phyloP scores from a whole-genome alignment of 2,113 vertebrate genomes.

The Porphyrio hochstetteri region DNA sequence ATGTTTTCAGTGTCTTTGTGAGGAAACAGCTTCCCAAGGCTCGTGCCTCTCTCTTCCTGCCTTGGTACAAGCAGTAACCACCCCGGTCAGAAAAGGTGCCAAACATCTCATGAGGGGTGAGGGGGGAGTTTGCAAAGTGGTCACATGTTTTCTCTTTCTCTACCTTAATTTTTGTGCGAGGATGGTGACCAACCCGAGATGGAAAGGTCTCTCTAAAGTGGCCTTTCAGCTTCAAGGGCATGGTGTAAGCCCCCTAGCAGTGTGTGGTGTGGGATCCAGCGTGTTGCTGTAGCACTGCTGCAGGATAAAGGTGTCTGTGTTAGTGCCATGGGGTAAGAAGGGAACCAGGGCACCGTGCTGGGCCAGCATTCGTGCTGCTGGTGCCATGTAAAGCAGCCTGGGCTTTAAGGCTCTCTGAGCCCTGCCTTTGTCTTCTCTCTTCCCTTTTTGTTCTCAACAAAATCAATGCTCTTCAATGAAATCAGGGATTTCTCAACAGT shows the following conservation, averaged over 20 bases:
- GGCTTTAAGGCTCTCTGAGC: not conserved
- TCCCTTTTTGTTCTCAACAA: not conserved
- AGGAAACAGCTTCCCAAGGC: not conserved
- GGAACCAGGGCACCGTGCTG: not conserved
- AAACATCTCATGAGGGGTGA: not conserved
- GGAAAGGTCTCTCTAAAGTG: not conserved
- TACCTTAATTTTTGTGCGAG: not conserved
- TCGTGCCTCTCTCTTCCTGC: not conserved
- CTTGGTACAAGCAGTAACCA: not conserved
- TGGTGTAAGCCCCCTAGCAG: not conserved
- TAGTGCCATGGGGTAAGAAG: not conserved
- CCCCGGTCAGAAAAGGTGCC: not conserved
- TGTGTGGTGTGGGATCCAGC: not conserved
- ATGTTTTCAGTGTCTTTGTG: not conserved
- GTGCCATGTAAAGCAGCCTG: not conserved
- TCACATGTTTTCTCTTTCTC: not conserved
- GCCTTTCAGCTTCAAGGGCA: not conserved
- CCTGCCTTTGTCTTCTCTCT: not conserved
- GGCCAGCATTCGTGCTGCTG: not conserved
- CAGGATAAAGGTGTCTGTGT: not conserved
- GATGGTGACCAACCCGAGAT: not conserved
- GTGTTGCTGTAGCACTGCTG: fast-evolving
- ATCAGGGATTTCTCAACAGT: not conserved
- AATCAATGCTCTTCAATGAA: not conserved
- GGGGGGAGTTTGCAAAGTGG: not conserved